These are phyloP conservation scores for Euschistus heros DNA, from an alignment of 1,140 invertebrate species.

Conservation along the genomic window DNA sequence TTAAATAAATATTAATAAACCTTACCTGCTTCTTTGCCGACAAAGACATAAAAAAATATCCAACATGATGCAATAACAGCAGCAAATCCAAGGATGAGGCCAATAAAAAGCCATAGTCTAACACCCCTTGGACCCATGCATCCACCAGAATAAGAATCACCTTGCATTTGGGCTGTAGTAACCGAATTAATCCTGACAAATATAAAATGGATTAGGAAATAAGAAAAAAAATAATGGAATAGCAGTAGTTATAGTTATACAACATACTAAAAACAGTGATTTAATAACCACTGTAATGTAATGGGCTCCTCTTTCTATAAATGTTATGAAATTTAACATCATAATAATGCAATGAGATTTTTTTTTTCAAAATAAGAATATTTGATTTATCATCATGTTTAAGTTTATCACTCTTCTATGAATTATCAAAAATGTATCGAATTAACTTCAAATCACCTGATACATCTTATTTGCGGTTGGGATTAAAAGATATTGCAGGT, in stretches of 20 bases:
- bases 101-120: constrained; percentile 89
- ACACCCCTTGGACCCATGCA: constrained; percentile 82
- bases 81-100: constrained; percentile 92
- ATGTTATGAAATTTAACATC: no score
- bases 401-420: no score
- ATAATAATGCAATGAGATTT: no score
- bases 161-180: constrained; percentile 85
- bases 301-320: no score
- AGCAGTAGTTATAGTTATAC: neutral
- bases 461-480: no score
- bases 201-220: neutral
- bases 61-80: constrained; percentile 89
- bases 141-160: constrained; percentile 75
- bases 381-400: no score
- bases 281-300: no score
- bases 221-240: neutral
- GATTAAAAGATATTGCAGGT: no score
- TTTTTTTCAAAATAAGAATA: no score
- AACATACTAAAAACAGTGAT: neutral
- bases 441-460: no score
- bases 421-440: no score
- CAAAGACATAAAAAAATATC: constrained; percentile 82
- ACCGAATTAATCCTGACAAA: constrained; percentile 81
- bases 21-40: constrained; percentile 38
- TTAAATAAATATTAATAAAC: neutral